These are phyloP conservation scores for Rhorus exstirpatorius DNA, from an alignment of 2,888 invertebrate species.

Conservation along the genomic window DNA sequence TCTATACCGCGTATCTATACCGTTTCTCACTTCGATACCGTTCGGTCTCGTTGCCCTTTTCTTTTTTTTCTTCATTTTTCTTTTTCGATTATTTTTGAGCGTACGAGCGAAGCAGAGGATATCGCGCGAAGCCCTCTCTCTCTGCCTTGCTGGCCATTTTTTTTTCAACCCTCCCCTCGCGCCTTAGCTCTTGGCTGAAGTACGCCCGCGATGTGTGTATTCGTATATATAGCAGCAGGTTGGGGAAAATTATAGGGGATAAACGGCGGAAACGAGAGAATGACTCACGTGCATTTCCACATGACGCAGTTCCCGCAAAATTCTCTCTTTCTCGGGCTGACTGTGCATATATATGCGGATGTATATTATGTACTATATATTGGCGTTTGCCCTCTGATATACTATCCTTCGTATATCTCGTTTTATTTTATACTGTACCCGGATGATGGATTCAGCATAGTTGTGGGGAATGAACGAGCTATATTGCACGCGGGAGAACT, in stretches of 20 bases:
- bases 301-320: constrained; percentile 50
- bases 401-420: too few relatives aligned
- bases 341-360: neutral
- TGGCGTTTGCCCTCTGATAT: too few relatives aligned
- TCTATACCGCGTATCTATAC: constrained; percentile 17
- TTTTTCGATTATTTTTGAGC: constrained; percentile 52
- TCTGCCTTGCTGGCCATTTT: constrained; percentile 43
- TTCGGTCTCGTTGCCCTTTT: neutral
- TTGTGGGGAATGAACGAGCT: constrained; percentile 9
- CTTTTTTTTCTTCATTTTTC: constrained; percentile 23
- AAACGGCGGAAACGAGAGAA: constrained; percentile 67
- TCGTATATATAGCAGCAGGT: constrained; percentile 13
- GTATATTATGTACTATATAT: neutral
- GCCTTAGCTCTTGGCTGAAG: constrained; percentile 11
- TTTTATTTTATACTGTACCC: constrained; percentile 11
- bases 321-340: constrained; percentile 8
- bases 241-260: constrained; percentile 66
- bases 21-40: too few relatives aligned
- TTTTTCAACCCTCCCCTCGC: constrained; percentile 11
- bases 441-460: constrained; percentile 21
- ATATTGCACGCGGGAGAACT: constrained; percentile 32
- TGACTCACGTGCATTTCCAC: constrained; percentile 67
- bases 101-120: constrained; percentile 45
- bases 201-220: constrained; percentile 3
- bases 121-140: constrained; percentile 49